A percentile compares a stretch with the other conserved stretches of the same genome.
Evolutionary conservation across 2,113 vertebrate genomes (phyloP).

Genomic region (Ictidomys tridecemlineatus): DNA sequence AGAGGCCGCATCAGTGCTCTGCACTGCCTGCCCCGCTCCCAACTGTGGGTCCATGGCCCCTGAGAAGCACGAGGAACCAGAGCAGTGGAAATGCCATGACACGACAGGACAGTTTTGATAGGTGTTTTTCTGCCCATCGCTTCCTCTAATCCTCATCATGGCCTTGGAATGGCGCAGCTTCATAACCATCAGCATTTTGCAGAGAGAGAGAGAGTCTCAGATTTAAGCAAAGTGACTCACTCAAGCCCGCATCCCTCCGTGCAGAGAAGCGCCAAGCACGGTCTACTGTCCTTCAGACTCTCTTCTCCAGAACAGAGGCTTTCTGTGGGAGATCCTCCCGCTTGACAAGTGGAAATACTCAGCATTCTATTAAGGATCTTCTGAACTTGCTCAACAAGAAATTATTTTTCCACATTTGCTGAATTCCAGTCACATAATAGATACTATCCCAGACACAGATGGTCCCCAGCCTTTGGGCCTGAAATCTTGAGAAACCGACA

Average conservation of each 20-base stretch:
- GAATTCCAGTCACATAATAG: conserved; percentile 13
- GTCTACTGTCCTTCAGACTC: neutral
- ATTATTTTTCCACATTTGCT: conserved; percentile 46
- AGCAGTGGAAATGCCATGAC: neutral
- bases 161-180: neutral
- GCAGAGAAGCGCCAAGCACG: neutral
- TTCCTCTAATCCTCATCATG: neutral
- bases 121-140: neutral
- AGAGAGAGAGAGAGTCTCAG: neutral
- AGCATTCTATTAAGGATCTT: neutral
- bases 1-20: neutral
- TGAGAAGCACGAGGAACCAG: neutral
- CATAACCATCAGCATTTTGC: neutral
- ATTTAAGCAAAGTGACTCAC: neutral
- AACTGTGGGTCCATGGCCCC: neutral
- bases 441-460: neutral
- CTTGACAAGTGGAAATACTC: neutral
- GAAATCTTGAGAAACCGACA: neutral
- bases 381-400: conserved; percentile 3
- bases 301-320: neutral
- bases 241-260: neutral
- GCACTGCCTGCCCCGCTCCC: neutral
- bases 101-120: neutral
- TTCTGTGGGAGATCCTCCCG: neutral
- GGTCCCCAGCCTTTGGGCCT: neutral